Evolutionary conservation across 2,797 vertebrate species (phyloP), one percentile per base, ranked within the genome.

Genomic region (Pempheris klunzingeri): DNA sequence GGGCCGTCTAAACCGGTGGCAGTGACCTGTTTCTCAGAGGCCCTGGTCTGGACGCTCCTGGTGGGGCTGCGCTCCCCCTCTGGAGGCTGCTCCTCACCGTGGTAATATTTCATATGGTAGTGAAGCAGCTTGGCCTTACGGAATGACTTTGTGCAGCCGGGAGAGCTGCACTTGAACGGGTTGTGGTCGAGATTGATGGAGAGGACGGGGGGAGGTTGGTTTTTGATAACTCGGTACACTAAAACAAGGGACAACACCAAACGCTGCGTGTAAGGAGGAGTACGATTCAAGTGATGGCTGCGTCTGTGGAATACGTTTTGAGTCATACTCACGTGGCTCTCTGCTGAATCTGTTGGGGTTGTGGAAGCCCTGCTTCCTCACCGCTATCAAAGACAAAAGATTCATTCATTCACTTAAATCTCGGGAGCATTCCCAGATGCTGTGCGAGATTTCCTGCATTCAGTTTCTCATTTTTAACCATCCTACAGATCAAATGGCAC

Each of bases 51-150:
- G 81, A 97, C 94, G 69, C 91, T 96, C 88, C 96, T 95, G 91
- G 93, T 87, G 89, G 95, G 93, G 79, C 88, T 91, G 76, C 92
- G 93, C 43, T 96, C 96, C 15, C 92, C 94, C 81, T 97, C 97
- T 53, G 90, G 77, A 20, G 89, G 89, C 72, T 90, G 91, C 39
- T 94, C 93, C 66, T 95, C 94, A 0, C 94, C 97, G 18, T 99
- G 98, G 89, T 99, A 99, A 90, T 99, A 99, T 91, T 99, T 99
- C 97, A 98, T 97, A 71, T 99, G 98, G 93, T 99, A 99, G 93
- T 99, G 96, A 87, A 99, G 92, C 77, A 99, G 92, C 93, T 99
- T 99, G 76, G 97, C 97, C 93, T 98, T 99, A 82, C 97, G 97
- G 93, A 99, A 99, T 81, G 96, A 97, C 93, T 99, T 99, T 43